These are phyloP conservation scores for Psophia crepitans DNA, from an alignment of 2,113 vertebrate genomes.

Conservation along the genomic window DNA sequence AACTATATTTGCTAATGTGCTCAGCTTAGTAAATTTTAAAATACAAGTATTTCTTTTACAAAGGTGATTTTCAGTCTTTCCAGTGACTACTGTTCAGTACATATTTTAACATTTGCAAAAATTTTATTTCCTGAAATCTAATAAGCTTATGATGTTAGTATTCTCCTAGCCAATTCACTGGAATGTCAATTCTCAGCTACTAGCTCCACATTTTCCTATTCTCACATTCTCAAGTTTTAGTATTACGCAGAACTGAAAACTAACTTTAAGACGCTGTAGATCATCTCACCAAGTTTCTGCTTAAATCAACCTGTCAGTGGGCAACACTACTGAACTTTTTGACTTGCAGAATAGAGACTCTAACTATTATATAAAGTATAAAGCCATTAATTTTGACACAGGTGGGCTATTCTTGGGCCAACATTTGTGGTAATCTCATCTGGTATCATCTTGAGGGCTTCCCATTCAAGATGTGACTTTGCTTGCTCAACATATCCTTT, in stretches of 20 bases:
- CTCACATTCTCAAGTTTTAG: slow-evolving; percentile 28
- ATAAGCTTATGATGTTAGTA: neutral
- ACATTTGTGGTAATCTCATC: neutral
- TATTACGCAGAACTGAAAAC: neutral
- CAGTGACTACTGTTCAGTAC: neutral
- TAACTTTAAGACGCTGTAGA: neutral
- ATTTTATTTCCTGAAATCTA: neutral
- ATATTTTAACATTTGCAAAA: neutral
- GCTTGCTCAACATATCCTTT: neutral
- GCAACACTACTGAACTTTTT: neutral
- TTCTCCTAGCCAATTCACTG: neutral
- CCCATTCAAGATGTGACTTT: neutral
- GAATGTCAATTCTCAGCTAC: neutral
- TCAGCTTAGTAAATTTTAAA: neutral
- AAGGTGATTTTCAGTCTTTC: neutral
- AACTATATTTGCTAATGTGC: neutral
- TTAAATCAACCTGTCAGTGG: neutral
- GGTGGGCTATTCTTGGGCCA: neutral
- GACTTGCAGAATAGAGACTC: neutral
- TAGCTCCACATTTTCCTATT: neutral
- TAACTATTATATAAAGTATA: neutral
- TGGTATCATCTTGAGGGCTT: neutral
- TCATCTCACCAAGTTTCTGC: neutral
- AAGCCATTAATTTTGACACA: neutral
- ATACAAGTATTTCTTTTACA: neutral